Evolutionary conservation across 2,888 invertebrate genomes (phyloP).

Genomic region (Corbicula japonica): DNA sequence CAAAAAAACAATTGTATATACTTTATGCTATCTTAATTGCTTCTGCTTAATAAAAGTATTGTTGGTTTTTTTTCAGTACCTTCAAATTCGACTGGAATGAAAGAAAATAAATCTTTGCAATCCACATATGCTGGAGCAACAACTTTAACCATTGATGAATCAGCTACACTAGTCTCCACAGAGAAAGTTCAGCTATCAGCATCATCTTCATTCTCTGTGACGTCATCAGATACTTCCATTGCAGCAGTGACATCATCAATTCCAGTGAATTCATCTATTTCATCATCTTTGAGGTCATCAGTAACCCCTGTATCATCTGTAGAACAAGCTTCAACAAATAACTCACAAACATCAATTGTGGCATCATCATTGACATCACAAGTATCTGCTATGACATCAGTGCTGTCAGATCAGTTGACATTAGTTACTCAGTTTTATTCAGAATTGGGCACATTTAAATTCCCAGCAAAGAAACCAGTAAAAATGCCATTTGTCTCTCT

Average conservation of each 20-base stretch:
- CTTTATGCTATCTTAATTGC: not conserved
- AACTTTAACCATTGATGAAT: conserved; percentile 10
- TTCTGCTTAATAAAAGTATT: not conserved
- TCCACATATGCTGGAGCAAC: conserved; percentile 3
- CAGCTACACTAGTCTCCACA: conserved; percentile 6
- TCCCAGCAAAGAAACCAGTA: too few relatives aligned
- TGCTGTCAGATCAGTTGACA: too few relatives aligned
- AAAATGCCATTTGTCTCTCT: too few relatives aligned
- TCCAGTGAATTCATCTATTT: not conserved
- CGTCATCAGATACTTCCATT: not conserved
- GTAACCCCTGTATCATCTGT: conserved; percentile 7
- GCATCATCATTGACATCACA: conserved; percentile 23
- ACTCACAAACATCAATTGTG: conserved; percentile 31
- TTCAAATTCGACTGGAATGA: conserved; percentile 59
- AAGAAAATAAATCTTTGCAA: too few relatives aligned
- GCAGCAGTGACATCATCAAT: conserved; percentile 19
- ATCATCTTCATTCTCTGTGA: conserved; percentile 10
- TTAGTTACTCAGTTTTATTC: not conserved
- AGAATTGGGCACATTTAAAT: too few relatives aligned
- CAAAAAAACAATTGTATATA: too few relatives aligned
- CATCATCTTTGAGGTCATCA: conserved; percentile 23
- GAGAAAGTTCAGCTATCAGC: conserved; percentile 5
- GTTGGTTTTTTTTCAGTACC: conserved; percentile 47
- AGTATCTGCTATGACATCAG: not conserved
- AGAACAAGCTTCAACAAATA: not conserved